A percentile compares a stretch with the other conserved stretches of the same genome.
These are phyloP conservation scores for Novumbra hubbsi DNA, from an alignment of 2,797 vertebrate genomes.

Conservation along the genomic window DNA sequence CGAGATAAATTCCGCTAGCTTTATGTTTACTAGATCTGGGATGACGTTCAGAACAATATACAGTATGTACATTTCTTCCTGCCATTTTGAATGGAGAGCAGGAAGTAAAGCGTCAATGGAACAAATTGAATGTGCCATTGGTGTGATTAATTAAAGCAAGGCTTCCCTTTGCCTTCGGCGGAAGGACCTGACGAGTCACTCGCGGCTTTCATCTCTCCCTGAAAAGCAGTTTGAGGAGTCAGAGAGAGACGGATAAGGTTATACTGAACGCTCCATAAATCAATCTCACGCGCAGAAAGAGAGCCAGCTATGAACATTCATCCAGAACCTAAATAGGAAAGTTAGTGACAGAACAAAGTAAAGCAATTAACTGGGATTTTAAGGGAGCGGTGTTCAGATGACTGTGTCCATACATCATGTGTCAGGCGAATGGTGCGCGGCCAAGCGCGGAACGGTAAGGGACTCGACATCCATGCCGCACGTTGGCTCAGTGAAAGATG, in stretches of 20 bases:
- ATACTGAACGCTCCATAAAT: conserved; percentile 66
- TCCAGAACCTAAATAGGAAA: conserved; percentile 49
- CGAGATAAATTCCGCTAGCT: background rate
- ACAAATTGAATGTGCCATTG: conserved; percentile 22
- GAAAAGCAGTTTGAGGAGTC: conserved; percentile 44
- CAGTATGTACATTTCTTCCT: background rate
- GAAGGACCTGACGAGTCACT: conserved; percentile 29
- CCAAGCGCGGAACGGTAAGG: conserved; percentile 4
- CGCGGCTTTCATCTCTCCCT: conserved; percentile 45
- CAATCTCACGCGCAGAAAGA: conserved; percentile 48
- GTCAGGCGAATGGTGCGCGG: conserved; percentile 28
- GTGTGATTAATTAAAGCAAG: conserved; percentile 45
- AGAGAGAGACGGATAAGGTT: conserved; percentile 43
- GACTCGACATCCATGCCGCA: conserved; percentile 16
- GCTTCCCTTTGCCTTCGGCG: conserved; percentile 22
- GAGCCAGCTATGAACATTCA: conserved; percentile 47
- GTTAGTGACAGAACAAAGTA: conserved; percentile 69
- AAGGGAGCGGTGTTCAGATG: conserved; percentile 36
- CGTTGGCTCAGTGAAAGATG: conserved; percentile 17
- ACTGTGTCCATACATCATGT: conserved; percentile 53
- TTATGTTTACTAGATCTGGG: background rate
- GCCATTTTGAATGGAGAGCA: conserved; percentile 1
- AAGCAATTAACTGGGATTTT: conserved; percentile 67
- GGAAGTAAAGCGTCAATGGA: conserved; percentile 6
- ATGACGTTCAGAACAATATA: background rate